These are phyloP conservation scores for Natator depressus DNA, from an alignment of 2,113 vertebrate genomes.

Conservation along the genomic window DNA sequence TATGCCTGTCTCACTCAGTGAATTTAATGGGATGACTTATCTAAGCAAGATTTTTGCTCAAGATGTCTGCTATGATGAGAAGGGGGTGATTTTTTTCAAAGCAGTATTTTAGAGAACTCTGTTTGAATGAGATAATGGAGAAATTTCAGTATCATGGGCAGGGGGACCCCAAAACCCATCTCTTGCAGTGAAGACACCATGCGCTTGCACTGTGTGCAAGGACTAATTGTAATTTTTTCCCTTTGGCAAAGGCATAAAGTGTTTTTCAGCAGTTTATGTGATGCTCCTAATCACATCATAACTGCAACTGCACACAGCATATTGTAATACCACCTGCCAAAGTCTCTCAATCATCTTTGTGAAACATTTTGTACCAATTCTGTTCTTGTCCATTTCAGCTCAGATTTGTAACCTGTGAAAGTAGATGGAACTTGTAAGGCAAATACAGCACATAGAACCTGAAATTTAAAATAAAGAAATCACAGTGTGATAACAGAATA, in stretches of 20 bases:
- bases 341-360: background rate
- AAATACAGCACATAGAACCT: background rate
- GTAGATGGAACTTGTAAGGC: background rate
- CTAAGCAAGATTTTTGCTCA: background rate
- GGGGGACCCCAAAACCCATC: background rate
- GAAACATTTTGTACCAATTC: background rate
- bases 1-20: background rate
- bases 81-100: background rate
- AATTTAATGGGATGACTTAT: background rate
- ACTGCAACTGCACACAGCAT: background rate
- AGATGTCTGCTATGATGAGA: background rate
- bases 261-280: background rate
- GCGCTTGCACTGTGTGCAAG: background rate
- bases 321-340: background rate
- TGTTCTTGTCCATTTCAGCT: background rate
- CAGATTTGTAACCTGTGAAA: background rate
- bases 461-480: background rate
- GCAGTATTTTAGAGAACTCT: background rate
- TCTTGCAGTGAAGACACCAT: background rate
- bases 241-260: background rate
- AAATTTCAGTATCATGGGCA: background rate
- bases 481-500: accelerated
- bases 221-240: background rate
- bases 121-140: background rate
- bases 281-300: background rate